These are phyloP conservation scores for Ardeotis arabs DNA, from an alignment of 2,113 vertebrate species.

Conservation along the genomic window DNA sequence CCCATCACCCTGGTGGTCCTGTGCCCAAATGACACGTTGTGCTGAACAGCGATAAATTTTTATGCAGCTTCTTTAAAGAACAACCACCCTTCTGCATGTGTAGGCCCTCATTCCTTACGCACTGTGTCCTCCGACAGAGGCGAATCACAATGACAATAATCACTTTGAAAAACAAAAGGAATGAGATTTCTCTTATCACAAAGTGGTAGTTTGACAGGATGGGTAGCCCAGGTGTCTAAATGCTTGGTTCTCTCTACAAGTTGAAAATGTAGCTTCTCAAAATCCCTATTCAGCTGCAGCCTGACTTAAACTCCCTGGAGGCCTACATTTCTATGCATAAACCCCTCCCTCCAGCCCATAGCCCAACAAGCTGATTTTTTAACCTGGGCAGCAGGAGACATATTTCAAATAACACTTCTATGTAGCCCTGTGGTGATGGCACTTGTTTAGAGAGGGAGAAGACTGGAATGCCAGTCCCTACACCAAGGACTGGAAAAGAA, in stretches of 20 bases:
- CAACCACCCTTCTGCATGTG: background rate
- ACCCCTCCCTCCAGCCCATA: background rate
- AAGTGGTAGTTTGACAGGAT: background rate
- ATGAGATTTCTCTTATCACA: background rate
- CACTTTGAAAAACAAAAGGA: background rate
- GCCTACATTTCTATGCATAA: background rate
- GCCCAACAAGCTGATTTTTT: background rate
- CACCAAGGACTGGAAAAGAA: background rate
- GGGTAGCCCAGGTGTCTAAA: background rate
- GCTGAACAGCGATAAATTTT: background rate
- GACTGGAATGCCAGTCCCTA: background rate
- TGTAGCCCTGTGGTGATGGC: background rate
- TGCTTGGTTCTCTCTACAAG: background rate
- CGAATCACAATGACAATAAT: background rate
- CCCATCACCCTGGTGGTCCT: conserved; percentile 7
- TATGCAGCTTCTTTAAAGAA: background rate
- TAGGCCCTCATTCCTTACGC: background rate
- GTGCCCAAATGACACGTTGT: background rate
- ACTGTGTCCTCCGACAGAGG: background rate
- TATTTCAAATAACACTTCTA: background rate
- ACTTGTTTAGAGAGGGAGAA: background rate
- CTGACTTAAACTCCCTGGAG: background rate
- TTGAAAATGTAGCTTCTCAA: background rate
- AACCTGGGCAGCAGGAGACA: background rate
- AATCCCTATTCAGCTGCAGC: background rate